Conservation (phyloP, 2,888 invertebrate species). For the Encarsia formosa region DNA sequence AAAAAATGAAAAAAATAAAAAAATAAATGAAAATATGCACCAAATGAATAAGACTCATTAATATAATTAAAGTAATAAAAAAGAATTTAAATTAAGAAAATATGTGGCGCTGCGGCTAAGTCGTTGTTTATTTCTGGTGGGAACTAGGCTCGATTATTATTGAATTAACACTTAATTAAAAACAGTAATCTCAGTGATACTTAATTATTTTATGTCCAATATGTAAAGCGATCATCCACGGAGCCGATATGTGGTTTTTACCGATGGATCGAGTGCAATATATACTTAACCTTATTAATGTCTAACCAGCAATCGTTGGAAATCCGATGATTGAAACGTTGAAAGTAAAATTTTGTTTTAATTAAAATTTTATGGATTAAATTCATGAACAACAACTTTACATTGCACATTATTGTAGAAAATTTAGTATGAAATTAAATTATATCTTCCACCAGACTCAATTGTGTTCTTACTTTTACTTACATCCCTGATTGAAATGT, state of each 20-base stretch:
- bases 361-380: constrained; percentile 25
- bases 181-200: constrained; percentile 14
- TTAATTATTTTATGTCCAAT: constrained; percentile 25
- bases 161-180: constrained; percentile 20
- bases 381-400: constrained; percentile 20
- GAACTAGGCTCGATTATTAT: constrained; percentile 25
- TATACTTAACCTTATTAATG: constrained; percentile 20
- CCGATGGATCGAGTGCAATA: constrained; percentile 15
- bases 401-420: constrained; percentile 28
- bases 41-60: background rate
- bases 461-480: too few species aligned
- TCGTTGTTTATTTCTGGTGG: constrained; percentile 27
- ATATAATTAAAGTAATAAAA: constrained; percentile 6
- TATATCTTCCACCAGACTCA: constrained; percentile 30
- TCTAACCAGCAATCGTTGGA: constrained; percentile 10
- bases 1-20: constrained; percentile 6
- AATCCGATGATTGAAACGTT: constrained; percentile 8
- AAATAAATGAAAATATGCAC: background rate
- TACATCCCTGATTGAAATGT: too few species aligned
- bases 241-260: constrained; percentile 5
- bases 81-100: background rate
- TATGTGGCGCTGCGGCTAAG: constrained; percentile 14
- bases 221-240: constrained; percentile 12
- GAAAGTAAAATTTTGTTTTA: constrained; percentile 20
- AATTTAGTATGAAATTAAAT: constrained; percentile 35